These are phyloP conservation scores for Tachycineta bicolor DNA, from an alignment of 2,113 vertebrate genomes.

Conservation along the genomic window DNA sequence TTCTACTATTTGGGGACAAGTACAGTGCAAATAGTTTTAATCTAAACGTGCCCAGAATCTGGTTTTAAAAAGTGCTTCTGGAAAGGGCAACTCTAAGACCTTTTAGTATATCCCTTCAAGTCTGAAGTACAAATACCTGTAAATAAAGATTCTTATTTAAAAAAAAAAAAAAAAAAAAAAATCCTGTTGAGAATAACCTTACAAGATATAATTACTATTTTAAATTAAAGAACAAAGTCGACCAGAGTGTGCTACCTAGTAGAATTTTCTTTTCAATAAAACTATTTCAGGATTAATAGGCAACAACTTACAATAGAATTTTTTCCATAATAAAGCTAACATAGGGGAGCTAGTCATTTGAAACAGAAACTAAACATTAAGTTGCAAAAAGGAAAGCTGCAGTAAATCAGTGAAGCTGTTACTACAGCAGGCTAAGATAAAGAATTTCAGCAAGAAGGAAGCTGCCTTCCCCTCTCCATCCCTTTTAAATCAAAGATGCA, in stretches of 20 bases:
- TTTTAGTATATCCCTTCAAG: not conserved
- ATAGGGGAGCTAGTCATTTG: not conserved
- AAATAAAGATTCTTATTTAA: not conserved
- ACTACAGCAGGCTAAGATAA: not conserved
- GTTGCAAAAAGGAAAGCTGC: not conserved
- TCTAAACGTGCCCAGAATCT: not conserved
- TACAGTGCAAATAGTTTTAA: not conserved
- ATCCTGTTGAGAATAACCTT: not conserved
- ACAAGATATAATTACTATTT: not conserved
- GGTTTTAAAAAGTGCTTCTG: not conserved
- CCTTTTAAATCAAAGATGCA: not conserved
- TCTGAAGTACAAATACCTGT: not conserved
- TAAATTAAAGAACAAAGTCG: not conserved
- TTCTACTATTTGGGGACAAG: not conserved
- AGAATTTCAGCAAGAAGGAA: not conserved
- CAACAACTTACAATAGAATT: not conserved
- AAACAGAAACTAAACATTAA: not conserved
- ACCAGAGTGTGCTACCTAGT: not conserved
- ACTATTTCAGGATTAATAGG: not conserved
- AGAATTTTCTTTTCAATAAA: not conserved
- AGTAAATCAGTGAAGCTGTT: not conserved
- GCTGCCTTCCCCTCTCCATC: not conserved
- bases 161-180: not conserved
- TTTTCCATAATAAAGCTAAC: not conserved
- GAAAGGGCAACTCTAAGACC: not conserved